These are phyloP conservation scores for Girardinichthys multiradiatus DNA, from an alignment of 2,113 vertebrate genomes.

Conservation along the genomic window DNA sequence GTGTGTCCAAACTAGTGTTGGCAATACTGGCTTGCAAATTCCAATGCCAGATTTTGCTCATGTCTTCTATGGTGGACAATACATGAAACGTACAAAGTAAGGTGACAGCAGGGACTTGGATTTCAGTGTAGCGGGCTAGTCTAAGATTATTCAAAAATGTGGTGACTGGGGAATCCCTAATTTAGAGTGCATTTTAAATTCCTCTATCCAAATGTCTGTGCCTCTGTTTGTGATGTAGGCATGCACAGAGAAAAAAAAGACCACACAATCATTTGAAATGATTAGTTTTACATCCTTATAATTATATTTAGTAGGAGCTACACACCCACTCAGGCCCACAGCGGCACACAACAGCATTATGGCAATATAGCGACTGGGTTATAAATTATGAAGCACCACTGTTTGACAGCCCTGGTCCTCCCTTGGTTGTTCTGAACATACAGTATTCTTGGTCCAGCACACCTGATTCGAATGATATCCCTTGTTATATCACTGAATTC, in stretches of 20 bases:
- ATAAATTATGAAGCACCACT: neutral
- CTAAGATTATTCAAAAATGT: neutral
- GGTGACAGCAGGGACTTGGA: no score
- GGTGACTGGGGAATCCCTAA: neutral
- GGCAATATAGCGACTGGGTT: neutral
- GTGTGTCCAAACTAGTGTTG: no score
- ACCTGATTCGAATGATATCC: neutral
- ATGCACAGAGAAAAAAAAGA: no score
- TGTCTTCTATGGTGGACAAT: no score
- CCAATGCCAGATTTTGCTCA: no score
- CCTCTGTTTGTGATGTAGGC: no score
- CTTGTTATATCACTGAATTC: neutral
- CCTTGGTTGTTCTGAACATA: neutral
- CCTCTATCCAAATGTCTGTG: no score
- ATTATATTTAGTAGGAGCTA: neutral
- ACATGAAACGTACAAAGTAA: no score
- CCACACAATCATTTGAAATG: neutral
- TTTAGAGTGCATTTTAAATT: neutral
- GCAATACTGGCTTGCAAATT: no score
- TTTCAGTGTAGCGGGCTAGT: neutral
- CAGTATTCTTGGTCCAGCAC: neutral
- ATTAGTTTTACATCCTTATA: neutral
- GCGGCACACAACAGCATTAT: neutral
- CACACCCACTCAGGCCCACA: neutral
- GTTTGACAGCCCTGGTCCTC: neutral